Conservation (phyloP, 2,113 vertebrate species). For the Colius striatus region DNA sequence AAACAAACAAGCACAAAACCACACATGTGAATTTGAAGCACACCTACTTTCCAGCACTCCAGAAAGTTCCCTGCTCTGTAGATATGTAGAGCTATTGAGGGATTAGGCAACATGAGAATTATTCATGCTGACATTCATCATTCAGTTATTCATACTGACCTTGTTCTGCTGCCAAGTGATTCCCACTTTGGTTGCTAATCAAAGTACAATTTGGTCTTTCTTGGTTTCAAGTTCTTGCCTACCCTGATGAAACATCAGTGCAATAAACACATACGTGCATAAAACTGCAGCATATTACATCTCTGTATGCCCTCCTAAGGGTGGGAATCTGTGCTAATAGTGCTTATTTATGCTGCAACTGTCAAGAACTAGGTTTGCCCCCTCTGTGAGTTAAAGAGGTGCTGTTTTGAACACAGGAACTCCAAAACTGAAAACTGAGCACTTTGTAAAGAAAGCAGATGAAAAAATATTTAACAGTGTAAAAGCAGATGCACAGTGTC, state of each 20-base stretch:
- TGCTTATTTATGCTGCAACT: accelerated
- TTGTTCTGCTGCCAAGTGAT: neutral
- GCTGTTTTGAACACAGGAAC: accelerated
- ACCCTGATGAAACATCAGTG: neutral
- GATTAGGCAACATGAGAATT: neutral
- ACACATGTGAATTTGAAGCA: neutral
- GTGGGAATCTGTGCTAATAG: neutral
- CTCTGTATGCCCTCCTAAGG: neutral
- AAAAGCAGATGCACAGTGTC: neutral
- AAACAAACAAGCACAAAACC: neutral
- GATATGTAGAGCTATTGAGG: neutral
- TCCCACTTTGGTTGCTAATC: neutral
- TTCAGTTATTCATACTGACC: neutral
- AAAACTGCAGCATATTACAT: neutral
- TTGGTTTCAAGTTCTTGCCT: neutral
- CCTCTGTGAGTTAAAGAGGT: neutral
- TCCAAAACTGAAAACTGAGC: neutral
- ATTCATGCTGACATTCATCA: too few species aligned
- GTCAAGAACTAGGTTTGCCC: neutral
- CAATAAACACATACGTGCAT: neutral
- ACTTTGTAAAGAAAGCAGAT: neutral
- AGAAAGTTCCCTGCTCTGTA: neutral
- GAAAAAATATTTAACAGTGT: neutral
- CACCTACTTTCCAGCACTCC: neutral
- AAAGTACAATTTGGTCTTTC: neutral